Evolutionary conservation across 2,888 invertebrate species (phyloP), one percentile per base, ranked within the genome.

Genomic region (Thecocarcelia acutangulata): DNA sequence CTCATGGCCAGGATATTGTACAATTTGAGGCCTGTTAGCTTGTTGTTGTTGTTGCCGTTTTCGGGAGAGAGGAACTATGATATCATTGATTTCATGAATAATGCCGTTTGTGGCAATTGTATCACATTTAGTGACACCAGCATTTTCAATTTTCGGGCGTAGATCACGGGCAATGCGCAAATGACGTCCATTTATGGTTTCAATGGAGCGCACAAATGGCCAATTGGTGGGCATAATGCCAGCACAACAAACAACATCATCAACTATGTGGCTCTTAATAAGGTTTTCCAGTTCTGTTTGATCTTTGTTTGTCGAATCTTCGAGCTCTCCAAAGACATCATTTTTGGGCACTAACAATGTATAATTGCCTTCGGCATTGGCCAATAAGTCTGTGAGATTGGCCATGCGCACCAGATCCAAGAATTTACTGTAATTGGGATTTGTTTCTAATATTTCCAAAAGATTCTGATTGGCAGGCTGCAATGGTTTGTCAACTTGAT

Each of bases 401-500:
- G 91, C 89, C 69, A 86, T 83, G 74, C 86, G 87, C 0, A 91
- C 87, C 13, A 90, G 84, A 46, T 89, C 87, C 54, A 90, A 78
- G 86, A 91, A 91, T 84, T 89, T 89, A 73, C 90, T 91, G 59
- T 91, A 91, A 78, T 89, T 87, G 12, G 89, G 89, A 84, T 90
- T 90, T 5, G 86, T 83, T 83, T 90, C 89, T 48, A 91, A 83
- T 0, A 87, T 48, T 84, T 89, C 82, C 1, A 90, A 83, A 42
- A 91, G 86, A 83, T 87, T 91, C 88, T 90, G 85, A 66, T 89
- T 87, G 28, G 91, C 90, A 48, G 89, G 87, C 1, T 91, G 85
- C 37, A 94, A 87, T 19, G 94, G 91, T 84, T 92, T 92, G 86
- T 94, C 93, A 1, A 95, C 91, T 86, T 94, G 92, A 86, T 95